These are phyloP conservation scores for Gyrodactylus salaris DNA, from an alignment of 1,140 invertebrate genomes.

Conservation along the genomic window DNA sequence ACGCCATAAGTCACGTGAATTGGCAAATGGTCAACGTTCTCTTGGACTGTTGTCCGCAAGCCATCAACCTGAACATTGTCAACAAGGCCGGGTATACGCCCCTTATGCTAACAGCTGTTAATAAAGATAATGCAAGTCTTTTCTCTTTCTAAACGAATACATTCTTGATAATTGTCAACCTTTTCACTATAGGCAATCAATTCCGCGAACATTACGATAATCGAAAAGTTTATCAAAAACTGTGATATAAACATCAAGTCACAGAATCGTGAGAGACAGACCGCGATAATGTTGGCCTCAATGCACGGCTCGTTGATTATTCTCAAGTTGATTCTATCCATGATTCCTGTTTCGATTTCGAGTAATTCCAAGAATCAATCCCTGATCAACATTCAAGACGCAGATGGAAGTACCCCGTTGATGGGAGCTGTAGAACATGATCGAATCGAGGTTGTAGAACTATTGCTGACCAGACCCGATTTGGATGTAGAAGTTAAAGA, in stretches of 20 bases:
- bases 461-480: slow-evolving; percentile 3
- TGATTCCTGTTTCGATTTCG: background rate
- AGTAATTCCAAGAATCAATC: background rate
- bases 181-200: background rate
- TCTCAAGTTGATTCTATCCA: background rate
- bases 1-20: background rate
- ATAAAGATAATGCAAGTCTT: background rate
- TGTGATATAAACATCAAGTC: background rate
- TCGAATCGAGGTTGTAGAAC: background rate
- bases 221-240: background rate
- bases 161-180: background rate
- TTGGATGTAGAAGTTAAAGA: background rate
- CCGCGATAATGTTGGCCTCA: background rate
- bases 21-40: background rate
- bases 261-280: background rate
- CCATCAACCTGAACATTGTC: background rate
- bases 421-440: background rate
- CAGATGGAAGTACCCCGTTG: background rate
- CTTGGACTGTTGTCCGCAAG: background rate
- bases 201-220: background rate
- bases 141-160: no score
- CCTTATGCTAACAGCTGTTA: background rate
- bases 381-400: background rate
- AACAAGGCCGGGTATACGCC: slow-evolving; percentile 4
- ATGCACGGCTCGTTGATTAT: background rate